These are phyloP conservation scores for Caenorhabditis brenneri DNA, from an alignment of 1,140 invertebrate species.

Conservation along the genomic window DNA sequence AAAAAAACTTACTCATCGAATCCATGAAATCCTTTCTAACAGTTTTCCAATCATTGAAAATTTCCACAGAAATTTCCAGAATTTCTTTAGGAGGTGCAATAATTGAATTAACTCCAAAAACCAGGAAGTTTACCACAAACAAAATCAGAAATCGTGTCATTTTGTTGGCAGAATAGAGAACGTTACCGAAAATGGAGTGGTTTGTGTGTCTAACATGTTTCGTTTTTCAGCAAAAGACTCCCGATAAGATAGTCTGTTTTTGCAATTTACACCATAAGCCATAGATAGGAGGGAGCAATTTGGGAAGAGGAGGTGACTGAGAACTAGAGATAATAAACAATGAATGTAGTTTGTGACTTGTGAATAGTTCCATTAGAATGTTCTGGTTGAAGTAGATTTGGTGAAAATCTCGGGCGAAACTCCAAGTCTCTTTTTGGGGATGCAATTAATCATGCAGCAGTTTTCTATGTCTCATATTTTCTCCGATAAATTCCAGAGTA, in stretches of 20 bases:
- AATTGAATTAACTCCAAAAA: neutral
- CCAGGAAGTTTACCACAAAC: neutral
- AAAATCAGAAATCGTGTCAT: too few relatives aligned
- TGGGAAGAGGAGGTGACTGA: too few relatives aligned
- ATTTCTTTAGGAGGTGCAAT: neutral
- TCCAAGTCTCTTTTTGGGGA: too few relatives aligned
- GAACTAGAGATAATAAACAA: neutral
- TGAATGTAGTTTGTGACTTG: neutral
- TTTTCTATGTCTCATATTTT: too few relatives aligned
- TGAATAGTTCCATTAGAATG: neutral
- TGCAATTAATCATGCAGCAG: too few relatives aligned
- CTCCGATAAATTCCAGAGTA: too few relatives aligned
- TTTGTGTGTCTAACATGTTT: neutral
- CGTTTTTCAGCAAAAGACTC: neutral
- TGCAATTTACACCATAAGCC: neutral
- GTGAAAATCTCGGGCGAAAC: too few relatives aligned
- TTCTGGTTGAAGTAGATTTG: neutral
- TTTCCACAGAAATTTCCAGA: neutral
- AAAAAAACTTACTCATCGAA: slow-evolving; percentile 1
- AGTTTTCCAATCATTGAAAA: slow-evolving; percentile 26
- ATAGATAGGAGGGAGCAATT: neutral
- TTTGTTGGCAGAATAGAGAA: neutral
- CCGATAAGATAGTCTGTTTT: slow-evolving; percentile 31
- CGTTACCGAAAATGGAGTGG: neutral
- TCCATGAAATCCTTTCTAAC: neutral